phyloP scores from a whole-genome alignment of 2,113 vertebrate genomes.

The human region GRCh38 chr6:10237501-10238000 shows the following conservation, averaged over 20 bases:
- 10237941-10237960: neutral
- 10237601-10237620: neutral
- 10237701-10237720: neutral
- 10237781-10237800: neutral
- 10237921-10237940: neutral
- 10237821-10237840: neutral
- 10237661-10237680: neutral
- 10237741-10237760: neutral
- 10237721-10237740: neutral
- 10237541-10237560: neutral
- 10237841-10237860: neutral
- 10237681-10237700: neutral
- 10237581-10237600: neutral
- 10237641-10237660: neutral
- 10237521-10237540: neutral
- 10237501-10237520: neutral
- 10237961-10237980: neutral
- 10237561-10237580: neutral
- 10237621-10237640: neutral
- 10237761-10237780: neutral
- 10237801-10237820: neutral
- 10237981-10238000: slow-evolving; percentile 41
- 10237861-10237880: neutral
- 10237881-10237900: neutral
- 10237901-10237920: slow-evolving; percentile 24